Evolutionary conservation across 2,797 vertebrate genomes (phyloP).

Genomic region (Gambelia wislizenii): DNA sequence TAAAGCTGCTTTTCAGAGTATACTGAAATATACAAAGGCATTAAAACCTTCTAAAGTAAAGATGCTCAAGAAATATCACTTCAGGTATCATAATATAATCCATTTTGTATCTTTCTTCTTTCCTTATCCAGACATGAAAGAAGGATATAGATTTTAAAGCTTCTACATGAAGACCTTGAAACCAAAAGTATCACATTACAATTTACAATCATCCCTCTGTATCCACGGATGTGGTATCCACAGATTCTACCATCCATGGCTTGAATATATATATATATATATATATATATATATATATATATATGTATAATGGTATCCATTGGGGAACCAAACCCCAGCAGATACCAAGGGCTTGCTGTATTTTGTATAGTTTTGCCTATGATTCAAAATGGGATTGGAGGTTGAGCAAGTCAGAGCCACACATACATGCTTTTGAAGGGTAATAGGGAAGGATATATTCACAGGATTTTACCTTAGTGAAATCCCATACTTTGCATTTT

Average conservation of each 20-base stretch:
- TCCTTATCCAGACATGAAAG: background rate
- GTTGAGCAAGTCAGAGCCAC: background rate
- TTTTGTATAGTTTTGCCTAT: background rate
- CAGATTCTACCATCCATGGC: no score
- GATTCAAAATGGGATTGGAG: background rate
- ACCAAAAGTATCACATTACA: no score
- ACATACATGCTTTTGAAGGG: background rate
- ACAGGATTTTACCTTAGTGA: background rate
- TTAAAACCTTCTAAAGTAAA: background rate
- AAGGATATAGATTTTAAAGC: background rate
- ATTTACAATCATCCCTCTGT: no score
- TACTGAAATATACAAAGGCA: background rate
- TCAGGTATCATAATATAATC: background rate
- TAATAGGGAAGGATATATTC: background rate
- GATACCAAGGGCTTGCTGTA: background rate
- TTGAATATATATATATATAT: no score
- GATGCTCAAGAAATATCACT: background rate
- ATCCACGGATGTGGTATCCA: no score
- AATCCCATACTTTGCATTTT: no score
- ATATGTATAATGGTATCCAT: no score
- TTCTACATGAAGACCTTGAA: background rate
- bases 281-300: no score
- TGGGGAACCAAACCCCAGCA: no score
- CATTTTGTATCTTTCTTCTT: background rate
- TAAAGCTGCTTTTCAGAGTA: background rate